Evolutionary conservation across 2,113 vertebrate species (phyloP).

Genomic region (Camelus dromedarius): DNA sequence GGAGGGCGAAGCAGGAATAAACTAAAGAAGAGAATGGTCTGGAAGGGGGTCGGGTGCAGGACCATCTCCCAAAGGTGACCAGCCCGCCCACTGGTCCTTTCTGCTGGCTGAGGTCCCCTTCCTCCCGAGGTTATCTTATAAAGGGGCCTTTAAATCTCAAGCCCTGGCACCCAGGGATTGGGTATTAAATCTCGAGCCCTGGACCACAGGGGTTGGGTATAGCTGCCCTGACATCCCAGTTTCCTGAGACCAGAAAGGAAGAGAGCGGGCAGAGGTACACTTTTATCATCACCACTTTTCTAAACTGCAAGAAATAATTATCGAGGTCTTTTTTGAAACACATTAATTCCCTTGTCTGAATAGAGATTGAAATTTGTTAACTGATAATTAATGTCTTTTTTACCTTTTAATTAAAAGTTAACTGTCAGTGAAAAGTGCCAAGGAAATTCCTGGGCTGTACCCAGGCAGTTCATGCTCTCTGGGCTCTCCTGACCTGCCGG

Average conservation of each 20-base stretch:
- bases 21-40: too few relatives aligned
- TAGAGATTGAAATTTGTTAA: slow-evolving; percentile 84
- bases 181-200: not conserved
- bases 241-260: not conserved
- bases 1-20: not conserved
- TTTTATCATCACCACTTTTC: slow-evolving; percentile 66
- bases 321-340: slow-evolving; percentile 66
- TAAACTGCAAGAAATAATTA: slow-evolving; percentile 78
- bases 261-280: not conserved
- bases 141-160: not conserved
- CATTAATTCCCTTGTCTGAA: slow-evolving; percentile 79
- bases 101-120: rapidly evolving
- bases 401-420: slow-evolving; percentile 84
- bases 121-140: not conserved
- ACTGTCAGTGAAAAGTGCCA: slow-evolving; percentile 44
- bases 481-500: not conserved
- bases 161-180: not conserved
- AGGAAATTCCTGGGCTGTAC: not conserved
- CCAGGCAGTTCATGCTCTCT: not conserved
- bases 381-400: slow-evolving; percentile 83
- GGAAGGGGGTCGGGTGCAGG: not conserved
- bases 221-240: not conserved
- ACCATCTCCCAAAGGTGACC: not conserved
- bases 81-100: not conserved
- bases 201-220: not conserved